Evolutionary conservation across 2,113 vertebrate genomes (phyloP).

Genomic region (Eptatretus burgeri): DNA sequence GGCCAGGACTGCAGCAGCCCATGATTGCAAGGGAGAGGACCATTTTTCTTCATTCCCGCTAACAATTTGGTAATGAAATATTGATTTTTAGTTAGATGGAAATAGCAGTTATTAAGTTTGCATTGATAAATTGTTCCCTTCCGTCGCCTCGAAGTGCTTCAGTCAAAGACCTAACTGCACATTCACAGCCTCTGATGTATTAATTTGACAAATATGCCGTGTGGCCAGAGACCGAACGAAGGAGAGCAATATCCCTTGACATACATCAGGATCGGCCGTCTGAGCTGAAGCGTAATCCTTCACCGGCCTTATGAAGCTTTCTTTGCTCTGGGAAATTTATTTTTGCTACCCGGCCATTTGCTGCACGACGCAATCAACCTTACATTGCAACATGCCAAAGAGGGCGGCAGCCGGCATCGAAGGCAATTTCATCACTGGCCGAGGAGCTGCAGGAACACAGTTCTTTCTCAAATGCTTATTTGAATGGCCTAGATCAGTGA

Average conservation of each 20-base stretch:
- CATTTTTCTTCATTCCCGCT: slow-evolving; percentile 98
- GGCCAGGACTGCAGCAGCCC: slow-evolving; percentile 11
- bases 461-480: slow-evolving; percentile 3
- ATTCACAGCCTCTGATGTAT: slow-evolving; percentile 95
- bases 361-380: slow-evolving; percentile 5
- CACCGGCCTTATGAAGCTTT: slow-evolving; percentile 6
- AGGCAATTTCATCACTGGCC: background rate
- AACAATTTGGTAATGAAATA: slow-evolving; percentile 99
- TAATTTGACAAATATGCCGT: slow-evolving; percentile 86
- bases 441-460: background rate
- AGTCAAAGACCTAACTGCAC: slow-evolving; percentile 61
- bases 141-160: slow-evolving; percentile 47
- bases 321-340: slow-evolving; percentile 6
- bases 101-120: slow-evolving; percentile 99
- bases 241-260: slow-evolving; percentile 5
- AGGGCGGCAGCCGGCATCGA: slow-evolving; percentile 4
- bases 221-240: background rate
- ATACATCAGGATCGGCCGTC: slow-evolving; percentile 2
- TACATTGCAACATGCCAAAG: slow-evolving; percentile 5
- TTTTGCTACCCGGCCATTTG: slow-evolving; percentile 3
- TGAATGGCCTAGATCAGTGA: background rate
- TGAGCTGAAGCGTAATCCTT: slow-evolving; percentile 1
- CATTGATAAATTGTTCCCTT: slow-evolving; percentile 99
- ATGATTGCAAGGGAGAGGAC: too few species aligned
- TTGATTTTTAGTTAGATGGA: slow-evolving; percentile 99